A percentile compares a stretch with the other conserved stretches of the same genome.
Conservation (phyloP, 2,113 vertebrate species). For the Platichthys flesus region DNA sequence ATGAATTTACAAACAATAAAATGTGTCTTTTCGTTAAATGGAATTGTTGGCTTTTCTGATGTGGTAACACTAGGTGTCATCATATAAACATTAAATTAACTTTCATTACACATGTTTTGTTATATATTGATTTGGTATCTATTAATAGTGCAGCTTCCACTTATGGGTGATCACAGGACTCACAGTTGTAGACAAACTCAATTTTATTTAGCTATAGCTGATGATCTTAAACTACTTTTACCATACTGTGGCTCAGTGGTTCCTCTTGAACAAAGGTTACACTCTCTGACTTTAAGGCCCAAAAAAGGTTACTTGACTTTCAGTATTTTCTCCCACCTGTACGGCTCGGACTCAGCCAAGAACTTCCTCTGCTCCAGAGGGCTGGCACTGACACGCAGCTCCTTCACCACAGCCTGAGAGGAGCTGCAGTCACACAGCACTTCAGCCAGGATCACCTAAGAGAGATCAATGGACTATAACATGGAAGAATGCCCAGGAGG, state of each 20-base stretch:
- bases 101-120: no score
- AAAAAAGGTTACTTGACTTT: constrained; percentile 22
- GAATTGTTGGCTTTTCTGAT: no score
- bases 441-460: constrained; percentile 91
- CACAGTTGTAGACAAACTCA: no score
- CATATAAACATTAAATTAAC: no score
- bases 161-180: not conserved
- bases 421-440: constrained; percentile 92
- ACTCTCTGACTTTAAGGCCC: not conserved
- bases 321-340: constrained; percentile 83
- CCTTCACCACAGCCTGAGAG: constrained; percentile 93
- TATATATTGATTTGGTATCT: no score
- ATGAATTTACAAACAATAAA: no score
- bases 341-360: constrained; percentile 90
- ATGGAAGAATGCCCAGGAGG: constrained; percentile 17
- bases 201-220: no score
- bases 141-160: not conserved
- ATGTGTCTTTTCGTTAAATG: no score
- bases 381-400: constrained; percentile 89
- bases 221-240: not conserved
- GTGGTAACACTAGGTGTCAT: no score
- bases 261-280: not conserved
- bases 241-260: no score
- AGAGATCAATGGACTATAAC: constrained; percentile 29
- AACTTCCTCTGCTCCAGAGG: constrained; percentile 93